Evolutionary conservation across 2,797 vertebrate species (phyloP).

Genomic region (Antrozous pallidus): DNA sequence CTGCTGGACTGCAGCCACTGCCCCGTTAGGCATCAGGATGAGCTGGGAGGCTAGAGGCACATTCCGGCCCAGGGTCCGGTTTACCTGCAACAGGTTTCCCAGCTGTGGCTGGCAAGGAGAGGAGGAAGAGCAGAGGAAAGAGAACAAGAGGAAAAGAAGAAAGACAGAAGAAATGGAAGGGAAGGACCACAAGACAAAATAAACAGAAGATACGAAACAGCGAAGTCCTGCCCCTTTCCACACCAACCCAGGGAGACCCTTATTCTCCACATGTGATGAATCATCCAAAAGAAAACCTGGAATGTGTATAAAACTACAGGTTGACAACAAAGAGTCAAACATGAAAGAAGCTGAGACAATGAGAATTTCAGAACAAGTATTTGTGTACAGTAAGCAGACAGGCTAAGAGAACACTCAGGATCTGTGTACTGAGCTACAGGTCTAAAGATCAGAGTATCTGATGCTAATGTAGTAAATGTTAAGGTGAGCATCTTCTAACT

Average conservation of each 20-base stretch:
- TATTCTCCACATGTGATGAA: not conserved
- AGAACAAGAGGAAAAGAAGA: constrained; percentile 55
- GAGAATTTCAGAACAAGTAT: constrained; percentile 34
- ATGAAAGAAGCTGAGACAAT: constrained; percentile 36
- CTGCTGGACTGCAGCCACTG: constrained; percentile 93
- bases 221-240: constrained; percentile 55
- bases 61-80: constrained; percentile 87
- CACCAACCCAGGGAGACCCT: constrained; percentile 59
- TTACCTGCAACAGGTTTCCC: constrained; percentile 88
- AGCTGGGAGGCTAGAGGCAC: constrained; percentile 95
- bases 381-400: not conserved
- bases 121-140: constrained; percentile 53
- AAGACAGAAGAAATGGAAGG: constrained; percentile 58
- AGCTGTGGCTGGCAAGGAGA: constrained; percentile 85
- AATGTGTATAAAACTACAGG: constrained; percentile 11
- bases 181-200: constrained; percentile 75
- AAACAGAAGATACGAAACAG: constrained; percentile 61
- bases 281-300: constrained; percentile 53
- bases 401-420: not conserved
- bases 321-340: constrained; percentile 41
- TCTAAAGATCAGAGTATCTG: constrained; percentile 22
- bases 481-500: constrained; percentile 1
- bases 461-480: not conserved
- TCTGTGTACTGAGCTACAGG: not conserved
- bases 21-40: constrained; percentile 98